Base-by-base conservation (phyloP, 2,888 invertebrate species). In the Lithophane ornitopus region DNA sequence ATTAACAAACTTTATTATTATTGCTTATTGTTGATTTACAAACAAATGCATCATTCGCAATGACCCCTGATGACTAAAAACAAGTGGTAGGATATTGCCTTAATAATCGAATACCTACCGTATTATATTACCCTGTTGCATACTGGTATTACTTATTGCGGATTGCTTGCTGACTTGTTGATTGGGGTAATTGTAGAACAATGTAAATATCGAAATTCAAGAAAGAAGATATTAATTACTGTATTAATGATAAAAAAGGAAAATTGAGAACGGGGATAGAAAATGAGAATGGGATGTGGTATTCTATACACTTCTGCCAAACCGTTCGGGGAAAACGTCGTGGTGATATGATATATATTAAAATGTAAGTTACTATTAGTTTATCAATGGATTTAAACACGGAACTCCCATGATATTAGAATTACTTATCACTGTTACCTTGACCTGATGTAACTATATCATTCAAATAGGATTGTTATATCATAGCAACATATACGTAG, bases 371-470 rank as follows among this genome's bases (percentile, higher is more conserved):
- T 44, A 16, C 9, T 19, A 34, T 19, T 52, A 34, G 16, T 34
- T 34, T 34, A 54, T 56, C 26, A 39, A 22, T 26, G n/a, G 9
- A 46, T 39, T 44, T 34, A 46, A 54, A 56, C 56, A 61, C n/a
- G 28, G 16, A 54, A 61, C 28, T 62, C n/a, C 12, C 46, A 49
- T 41, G 71, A 46, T 49, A 79, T 22, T 61, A 39, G 44, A 3
- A 49, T 59, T n/a, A 54, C 16, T 49, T 74, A 54, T 63, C 54
- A 52, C 26, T 44, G 65, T 44, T 44, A 67, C 71, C 70, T 80
- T 80, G 80, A 70, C 77, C 82, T 49, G 56, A 66, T 62, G n/a
- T 66, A 56, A 54, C 28, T n/a, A 19, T 65, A 52, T 67, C 41
- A 72, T 74, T 66, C 11, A 54, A 79, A 74, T 41, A 46, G 28